Evolutionary conservation across 2,888 invertebrate genomes (phyloP), one percentile per base, ranked within the genome.

Genomic region (Polymixis lichenea): DNA sequence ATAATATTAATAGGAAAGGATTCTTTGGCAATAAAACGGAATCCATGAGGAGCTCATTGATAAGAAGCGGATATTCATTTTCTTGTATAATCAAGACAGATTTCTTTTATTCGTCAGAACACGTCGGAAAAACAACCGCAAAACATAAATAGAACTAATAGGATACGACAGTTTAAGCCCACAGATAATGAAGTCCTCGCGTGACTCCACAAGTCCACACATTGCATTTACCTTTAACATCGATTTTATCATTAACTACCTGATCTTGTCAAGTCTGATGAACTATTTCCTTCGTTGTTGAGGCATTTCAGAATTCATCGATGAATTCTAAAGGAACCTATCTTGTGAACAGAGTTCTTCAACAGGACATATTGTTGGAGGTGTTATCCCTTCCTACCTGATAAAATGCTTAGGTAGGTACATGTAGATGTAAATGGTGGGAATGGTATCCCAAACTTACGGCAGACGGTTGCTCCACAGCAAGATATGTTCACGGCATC

Each of bases 231-330:
- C 22, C 60, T 60, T 32, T 49, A 65, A n/a, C 58, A 82, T 82
- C 74, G 78, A 85, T 87, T 82, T 80, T 77, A 67, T 75, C 32
- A 77, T 72, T 64, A 83, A 55, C 19, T 32, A 61, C 17, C 28
- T 43, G 19, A 77, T 64, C 5, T 43, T 53, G 49, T 73, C 56
- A 71, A 28, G 28, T 69, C 51, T 25, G 11, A 5, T 53, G 9
- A 17, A 0, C 3, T 62, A 38, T 22, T 38, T 51, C 43, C 9
- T 61, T 32, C n/a, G n/a, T n/a, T 32, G 43, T n/a, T 38, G 9
- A 25, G 19, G 25, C 17, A 43, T 46, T 64, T 25, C 19, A 25
- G 6, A 25, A 6, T 46, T 46, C 13, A 28, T 49, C 19, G 13
- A 65, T 28, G 49, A 49, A 65, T 64, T 13, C 43, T 9, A 9